These are phyloP conservation scores for Drosophila peninsularis DNA, from an alignment of 2,888 invertebrate species.

Conservation along the genomic window DNA sequence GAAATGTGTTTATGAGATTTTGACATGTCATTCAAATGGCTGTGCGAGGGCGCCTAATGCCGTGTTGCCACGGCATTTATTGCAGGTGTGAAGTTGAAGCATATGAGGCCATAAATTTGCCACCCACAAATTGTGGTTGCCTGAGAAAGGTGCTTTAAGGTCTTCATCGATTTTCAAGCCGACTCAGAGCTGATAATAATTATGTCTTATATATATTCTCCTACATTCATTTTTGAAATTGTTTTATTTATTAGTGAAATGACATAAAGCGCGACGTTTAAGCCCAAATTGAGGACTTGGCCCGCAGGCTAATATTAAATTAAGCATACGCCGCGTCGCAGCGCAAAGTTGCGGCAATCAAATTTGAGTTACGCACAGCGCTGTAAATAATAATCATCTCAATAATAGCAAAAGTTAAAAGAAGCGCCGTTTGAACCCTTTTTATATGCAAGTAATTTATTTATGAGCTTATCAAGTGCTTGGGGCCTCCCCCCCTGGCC, in stretches of 20 bases:
- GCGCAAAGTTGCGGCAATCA: slow-evolving; percentile 40
- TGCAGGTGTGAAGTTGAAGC: slow-evolving; percentile 35
- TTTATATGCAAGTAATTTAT: slow-evolving; percentile 62
- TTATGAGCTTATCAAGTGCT: slow-evolving; percentile 60
- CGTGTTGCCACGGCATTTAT: slow-evolving; percentile 40
- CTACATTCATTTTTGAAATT: background rate
- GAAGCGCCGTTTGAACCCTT: slow-evolving; percentile 55
- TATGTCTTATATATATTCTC: too few relatives aligned
- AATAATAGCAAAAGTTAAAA: slow-evolving; percentile 63
- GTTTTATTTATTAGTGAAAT: background rate
- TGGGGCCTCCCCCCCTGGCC: slow-evolving; percentile 13
- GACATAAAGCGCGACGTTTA: background rate
- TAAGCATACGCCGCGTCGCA: slow-evolving; percentile 33
- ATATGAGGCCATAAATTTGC: slow-evolving; percentile 35
- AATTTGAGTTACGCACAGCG: slow-evolving; percentile 31
- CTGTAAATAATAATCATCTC: slow-evolving; percentile 37
- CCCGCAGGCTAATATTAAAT: slow-evolving; percentile 14
- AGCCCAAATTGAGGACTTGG: background rate
- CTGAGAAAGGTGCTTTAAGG: too few relatives aligned
- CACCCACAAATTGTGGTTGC: too few relatives aligned
- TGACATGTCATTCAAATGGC: slow-evolving; percentile 43
- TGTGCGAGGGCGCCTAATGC: slow-evolving; percentile 26
- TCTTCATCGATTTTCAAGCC: background rate
- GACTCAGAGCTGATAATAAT: too few relatives aligned
- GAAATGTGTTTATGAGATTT: slow-evolving; percentile 51